Evolutionary conservation across 1,140 invertebrate species (phyloP).

Genomic region (Pseudomyrmex flavicornis): DNA sequence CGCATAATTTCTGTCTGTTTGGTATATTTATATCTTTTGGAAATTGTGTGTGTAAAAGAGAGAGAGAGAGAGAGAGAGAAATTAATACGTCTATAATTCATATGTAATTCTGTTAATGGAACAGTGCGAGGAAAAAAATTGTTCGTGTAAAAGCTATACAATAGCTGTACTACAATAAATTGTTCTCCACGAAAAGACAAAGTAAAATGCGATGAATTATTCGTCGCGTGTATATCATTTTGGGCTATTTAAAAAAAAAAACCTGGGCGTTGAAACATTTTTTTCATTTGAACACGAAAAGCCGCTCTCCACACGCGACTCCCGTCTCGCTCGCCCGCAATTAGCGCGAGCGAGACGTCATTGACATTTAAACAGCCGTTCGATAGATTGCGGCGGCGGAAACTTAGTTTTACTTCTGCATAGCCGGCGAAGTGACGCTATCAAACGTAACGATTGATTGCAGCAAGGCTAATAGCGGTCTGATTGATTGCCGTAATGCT

Average conservation of each 20-base stretch:
- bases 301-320: not conserved
- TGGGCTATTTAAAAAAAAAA: not conserved
- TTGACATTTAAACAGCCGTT: conserved; percentile 32
- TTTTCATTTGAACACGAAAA: not conserved
- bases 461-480: conserved; percentile 40
- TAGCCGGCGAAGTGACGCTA: conserved; percentile 36
- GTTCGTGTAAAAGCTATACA: not conserved
- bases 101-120: not conserved
- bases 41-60: not conserved
- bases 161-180: not conserved
- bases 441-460: conserved; percentile 58
- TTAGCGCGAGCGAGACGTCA: conserved; percentile 22
- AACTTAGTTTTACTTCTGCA: conserved; percentile 60
- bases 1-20: conserved; percentile 11
- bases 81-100: conserved; percentile 22
- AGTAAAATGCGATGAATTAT: conserved; percentile 25
- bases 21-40: not conserved
- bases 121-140: conserved; percentile 13
- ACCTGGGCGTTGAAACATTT: not conserved
- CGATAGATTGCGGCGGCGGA: conserved; percentile 27
- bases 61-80: no score
- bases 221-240: not conserved
- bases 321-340: not conserved
- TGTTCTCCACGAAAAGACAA: not conserved
- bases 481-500: conserved; percentile 58